Evolutionary conservation across 2,888 invertebrate genomes (phyloP).

Genomic region (Falcaria lacertinaria): DNA sequence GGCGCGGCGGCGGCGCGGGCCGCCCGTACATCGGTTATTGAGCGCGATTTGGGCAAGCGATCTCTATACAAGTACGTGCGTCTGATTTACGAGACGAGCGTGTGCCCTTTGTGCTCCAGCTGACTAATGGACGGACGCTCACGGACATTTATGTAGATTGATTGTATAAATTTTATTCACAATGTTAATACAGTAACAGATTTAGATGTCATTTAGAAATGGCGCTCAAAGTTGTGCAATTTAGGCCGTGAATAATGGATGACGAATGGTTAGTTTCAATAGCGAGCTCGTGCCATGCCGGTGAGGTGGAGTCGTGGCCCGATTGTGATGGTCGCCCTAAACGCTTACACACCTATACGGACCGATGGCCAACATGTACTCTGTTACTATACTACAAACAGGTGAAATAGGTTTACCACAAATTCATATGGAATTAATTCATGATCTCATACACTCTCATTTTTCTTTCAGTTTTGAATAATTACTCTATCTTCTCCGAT

Average conservation of each 20-base stretch:
- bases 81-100: constrained; percentile 78
- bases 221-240: constrained; percentile 79
- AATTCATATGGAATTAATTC: too few species aligned
- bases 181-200: constrained; percentile 80
- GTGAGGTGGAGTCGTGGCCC: constrained; percentile 60
- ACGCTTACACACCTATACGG: constrained; percentile 32
- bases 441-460: too few species aligned
- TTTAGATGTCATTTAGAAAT: constrained; percentile 80
- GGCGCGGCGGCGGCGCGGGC: constrained; percentile 23
- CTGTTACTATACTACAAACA: too few species aligned
- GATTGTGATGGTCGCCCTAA: constrained; percentile 47
- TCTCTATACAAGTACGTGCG: constrained; percentile 72
- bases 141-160: constrained; percentile 80
- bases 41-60: constrained; percentile 73
- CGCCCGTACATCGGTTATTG: constrained; percentile 56
- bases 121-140: constrained; percentile 80
- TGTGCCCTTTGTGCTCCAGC: constrained; percentile 77
- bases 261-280: constrained; percentile 73
- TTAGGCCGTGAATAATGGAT: constrained; percentile 79
- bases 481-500: too few species aligned
- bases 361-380: constrained; percentile 19
- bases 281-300: constrained; percentile 61
- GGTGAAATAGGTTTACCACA: too few species aligned
- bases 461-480: too few species aligned
- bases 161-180: constrained; percentile 80